These are phyloP conservation scores for Drosophila phalerata DNA, from an alignment of 2,888 invertebrate species.

Conservation along the genomic window DNA sequence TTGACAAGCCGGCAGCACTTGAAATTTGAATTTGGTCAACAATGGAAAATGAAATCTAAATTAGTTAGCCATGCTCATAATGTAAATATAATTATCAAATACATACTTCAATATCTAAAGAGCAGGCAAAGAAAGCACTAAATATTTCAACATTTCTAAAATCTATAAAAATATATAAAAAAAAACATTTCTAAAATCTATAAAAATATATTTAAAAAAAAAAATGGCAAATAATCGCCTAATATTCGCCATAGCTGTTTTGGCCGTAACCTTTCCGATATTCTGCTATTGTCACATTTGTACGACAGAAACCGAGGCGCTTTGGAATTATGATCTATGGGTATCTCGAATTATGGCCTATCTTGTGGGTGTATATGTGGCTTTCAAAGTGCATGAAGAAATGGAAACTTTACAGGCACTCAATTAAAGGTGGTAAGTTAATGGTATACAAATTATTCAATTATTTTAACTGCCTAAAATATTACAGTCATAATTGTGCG, in stretches of 20 bases:
- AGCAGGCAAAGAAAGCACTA: not conserved
- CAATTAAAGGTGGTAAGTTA: not conserved
- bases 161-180: not conserved
- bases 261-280: not conserved
- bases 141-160: not conserved
- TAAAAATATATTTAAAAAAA: too few species aligned
- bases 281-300: not conserved
- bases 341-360: not conserved
- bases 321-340: not conserved
- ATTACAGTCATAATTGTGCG: not conserved
- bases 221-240: not conserved
- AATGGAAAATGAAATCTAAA: too few species aligned
- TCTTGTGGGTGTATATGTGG: not conserved
- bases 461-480: not conserved
- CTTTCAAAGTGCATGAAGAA: not conserved
- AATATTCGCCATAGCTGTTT: not conserved
- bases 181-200: not conserved
- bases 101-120: too few species aligned
- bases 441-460: not conserved
- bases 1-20: too few species aligned
- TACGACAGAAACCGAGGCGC: rapidly evolving
- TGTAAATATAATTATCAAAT: too few species aligned
- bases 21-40: too few species aligned
- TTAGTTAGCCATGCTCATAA: too few species aligned
- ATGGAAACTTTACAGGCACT: not conserved